Conservation (phyloP, 2,888 invertebrate species). For the Perithous albicinctus region DNA sequence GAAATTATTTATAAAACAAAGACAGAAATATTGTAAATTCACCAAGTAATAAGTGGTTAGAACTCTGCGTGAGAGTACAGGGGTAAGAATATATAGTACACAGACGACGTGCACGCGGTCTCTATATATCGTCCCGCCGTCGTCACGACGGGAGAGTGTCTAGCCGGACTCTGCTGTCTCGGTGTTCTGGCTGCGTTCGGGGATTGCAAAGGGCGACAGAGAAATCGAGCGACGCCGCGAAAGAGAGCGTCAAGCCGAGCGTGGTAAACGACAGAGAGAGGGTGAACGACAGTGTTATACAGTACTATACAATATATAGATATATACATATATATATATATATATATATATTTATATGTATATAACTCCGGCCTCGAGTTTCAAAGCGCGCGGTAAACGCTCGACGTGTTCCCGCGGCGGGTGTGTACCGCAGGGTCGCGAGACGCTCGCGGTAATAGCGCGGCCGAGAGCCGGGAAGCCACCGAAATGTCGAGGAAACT, state of each 20-base stretch:
- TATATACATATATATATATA: neutral
- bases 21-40: too few relatives aligned
- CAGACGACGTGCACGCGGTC: conserved; percentile 33
- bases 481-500: conserved; percentile 69
- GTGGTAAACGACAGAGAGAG: conserved; percentile 40
- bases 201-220: conserved; percentile 57
- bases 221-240: conserved; percentile 68
- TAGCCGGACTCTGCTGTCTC: conserved; percentile 35
- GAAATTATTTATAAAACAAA: too few relatives aligned
- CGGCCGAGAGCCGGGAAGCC: conserved; percentile 63
- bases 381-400: conserved; percentile 4
- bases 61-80: conserved; percentile 31
- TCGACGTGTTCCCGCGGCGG: conserved; percentile 70
- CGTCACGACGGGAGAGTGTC: conserved; percentile 50
- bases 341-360: neutral
- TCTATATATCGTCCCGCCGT: conserved; percentile 26
- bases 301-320: too few relatives aligned
- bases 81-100: conserved; percentile 11
- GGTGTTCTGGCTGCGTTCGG: conserved; percentile 26
- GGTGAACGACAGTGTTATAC: neutral
- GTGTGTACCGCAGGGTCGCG: conserved; percentile 68
- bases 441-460: conserved; percentile 25
- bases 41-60: neutral
- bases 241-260: conserved; percentile 68
- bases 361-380: conserved; percentile 18